Conservation (phyloP, 2,888 invertebrate species). For the Macrosoma leucophasiata region DNA sequence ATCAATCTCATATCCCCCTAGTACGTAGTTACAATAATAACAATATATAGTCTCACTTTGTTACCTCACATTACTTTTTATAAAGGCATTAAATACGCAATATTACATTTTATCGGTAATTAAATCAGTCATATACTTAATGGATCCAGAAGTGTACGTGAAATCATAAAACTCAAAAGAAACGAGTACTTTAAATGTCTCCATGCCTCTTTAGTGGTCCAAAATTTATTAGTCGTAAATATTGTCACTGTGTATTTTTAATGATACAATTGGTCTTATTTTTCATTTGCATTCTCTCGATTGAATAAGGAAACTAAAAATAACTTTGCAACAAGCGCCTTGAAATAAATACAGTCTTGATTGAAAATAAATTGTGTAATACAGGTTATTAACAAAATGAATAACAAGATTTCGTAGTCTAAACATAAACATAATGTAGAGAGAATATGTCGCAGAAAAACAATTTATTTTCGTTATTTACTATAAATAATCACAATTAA, state of each 20-base stretch:
- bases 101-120: constrained; percentile 48
- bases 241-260: constrained; percentile 50
- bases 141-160: constrained; percentile 39
- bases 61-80: no score
- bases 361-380: constrained; percentile 25
- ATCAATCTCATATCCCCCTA: no score
- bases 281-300: constrained; percentile 38
- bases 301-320: constrained; percentile 28
- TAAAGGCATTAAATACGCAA: constrained; percentile 19
- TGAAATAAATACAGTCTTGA: constrained; percentile 18
- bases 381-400: constrained; percentile 5
- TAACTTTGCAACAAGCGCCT: constrained; percentile 2
- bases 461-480: no score
- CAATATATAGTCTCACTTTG: no score
- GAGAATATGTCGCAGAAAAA: no score
- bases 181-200: constrained; percentile 52
- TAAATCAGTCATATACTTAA: constrained; percentile 47
- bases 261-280: constrained; percentile 50
- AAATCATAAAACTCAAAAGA: constrained; percentile 48
- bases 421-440: no score
- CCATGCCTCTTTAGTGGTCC: constrained; percentile 51
- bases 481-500: no score
- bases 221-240: constrained; percentile 64
- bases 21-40: constrained; percentile 26
- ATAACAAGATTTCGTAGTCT: neutral